Conservation (phyloP, 2,797 vertebrate species). For the Bucorvus abyssinicus region DNA sequence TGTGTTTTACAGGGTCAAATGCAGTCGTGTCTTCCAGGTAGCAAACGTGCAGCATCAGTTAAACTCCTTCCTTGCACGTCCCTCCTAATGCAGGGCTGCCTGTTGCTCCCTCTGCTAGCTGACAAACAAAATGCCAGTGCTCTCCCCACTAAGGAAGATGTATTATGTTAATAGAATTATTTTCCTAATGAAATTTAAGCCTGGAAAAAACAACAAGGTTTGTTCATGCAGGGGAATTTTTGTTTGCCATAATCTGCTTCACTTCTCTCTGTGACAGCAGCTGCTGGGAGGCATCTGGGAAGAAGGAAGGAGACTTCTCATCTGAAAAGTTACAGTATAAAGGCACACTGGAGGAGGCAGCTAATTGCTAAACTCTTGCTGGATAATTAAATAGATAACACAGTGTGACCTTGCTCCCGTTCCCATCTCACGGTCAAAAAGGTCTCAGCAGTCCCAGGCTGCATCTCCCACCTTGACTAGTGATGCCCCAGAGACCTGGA, state of each 20-base stretch:
- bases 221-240: not conserved
- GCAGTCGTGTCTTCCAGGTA: not conserved
- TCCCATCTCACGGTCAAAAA: not conserved
- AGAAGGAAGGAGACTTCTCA: not conserved
- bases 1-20: not conserved
- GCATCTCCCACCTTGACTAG: not conserved
- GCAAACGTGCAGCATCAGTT: not conserved
- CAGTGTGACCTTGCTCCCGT: not conserved
- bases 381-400: not conserved
- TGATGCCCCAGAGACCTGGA: constrained; percentile 34
- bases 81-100: not conserved
- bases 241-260: not conserved
- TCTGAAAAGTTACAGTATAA: not conserved
- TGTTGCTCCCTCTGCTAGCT: not conserved
- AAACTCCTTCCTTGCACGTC: not conserved
- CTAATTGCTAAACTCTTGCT: not conserved
- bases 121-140: not conserved
- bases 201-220: not conserved
- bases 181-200: not conserved
- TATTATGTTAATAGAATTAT: constrained; percentile 8
- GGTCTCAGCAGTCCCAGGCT: not conserved
- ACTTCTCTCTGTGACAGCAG: not conserved
- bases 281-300: not conserved
- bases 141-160: not conserved
- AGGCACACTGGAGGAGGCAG: not conserved